Base-by-base conservation (phyloP, 2,888 invertebrate genomes). In the Cataglyphis altisquamis region DNA sequence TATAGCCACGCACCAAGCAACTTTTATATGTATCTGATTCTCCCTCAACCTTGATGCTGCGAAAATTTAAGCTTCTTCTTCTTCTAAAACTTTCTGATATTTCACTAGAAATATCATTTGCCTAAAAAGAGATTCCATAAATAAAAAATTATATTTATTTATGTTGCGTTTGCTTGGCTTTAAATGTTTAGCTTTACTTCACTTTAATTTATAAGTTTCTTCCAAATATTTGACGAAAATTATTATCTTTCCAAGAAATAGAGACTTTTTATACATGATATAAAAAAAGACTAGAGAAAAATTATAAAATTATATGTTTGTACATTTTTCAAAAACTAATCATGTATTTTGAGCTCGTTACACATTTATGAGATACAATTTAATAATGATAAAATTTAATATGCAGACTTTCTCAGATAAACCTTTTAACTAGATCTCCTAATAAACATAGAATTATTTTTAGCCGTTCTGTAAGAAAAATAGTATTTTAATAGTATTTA, bases 1-100 rank as follows among this genome's bases (percentile, higher is more conserved):
- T 85, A 89, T 32, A 4, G 90, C 86, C 90, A 85, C 84, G 68
- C 86, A 86, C 77, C 83, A 86, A 83, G 81, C 84, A 85, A 82
- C 85, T 84, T 48, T 90, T 90, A 88, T 87, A 63, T 86, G 87
- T 91, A 87, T 88, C 88, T 91, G 86, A 82, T 87, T 86, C 87
- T 87, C 15, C 29, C n/a, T 29, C 84, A 82, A 83, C 84, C 86
- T 82, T 84, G 83, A 68, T 72, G 83, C 85, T 77, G 77, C 82
- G 83, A 85, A 86, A 70, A 63, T 74, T 80, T 78, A 70, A 36
- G 39, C 52, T 57, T 57, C 48, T 15, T 57, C 48, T 15, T 72
- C 77, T 81, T 29, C 82, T 62, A 45, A 66, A 64, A 84, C 81
- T 82, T 88, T 45, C 3, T 82, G 84, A 83, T 83, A 82, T 73